These are phyloP conservation scores for Takifugu flavidus DNA, from an alignment of 2,113 vertebrate genomes.

Conservation along the genomic window DNA sequence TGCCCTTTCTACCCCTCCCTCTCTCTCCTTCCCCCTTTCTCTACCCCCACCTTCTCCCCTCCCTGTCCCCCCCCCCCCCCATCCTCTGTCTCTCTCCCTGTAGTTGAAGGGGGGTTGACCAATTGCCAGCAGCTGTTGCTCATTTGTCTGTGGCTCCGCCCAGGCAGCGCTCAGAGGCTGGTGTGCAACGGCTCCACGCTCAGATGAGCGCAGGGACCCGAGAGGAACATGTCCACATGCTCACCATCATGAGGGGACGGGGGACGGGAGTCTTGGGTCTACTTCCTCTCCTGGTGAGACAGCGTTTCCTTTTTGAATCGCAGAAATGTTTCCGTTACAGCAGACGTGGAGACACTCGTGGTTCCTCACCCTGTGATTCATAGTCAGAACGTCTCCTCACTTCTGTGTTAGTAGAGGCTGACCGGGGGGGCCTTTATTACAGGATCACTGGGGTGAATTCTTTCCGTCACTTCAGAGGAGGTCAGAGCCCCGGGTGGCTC, in stretches of 20 bases:
- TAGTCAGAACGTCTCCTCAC: background rate
- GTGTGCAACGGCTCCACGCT: no score
- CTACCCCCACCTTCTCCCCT: no score
- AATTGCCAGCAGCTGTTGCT: constrained; percentile 56
- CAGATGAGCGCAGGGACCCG: constrained; percentile 5
- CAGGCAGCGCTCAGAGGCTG: constrained; percentile 7
- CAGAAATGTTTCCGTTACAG: background rate
- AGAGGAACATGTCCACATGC: background rate
- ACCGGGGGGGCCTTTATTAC: constrained; percentile 10
- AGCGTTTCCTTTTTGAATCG: no score
- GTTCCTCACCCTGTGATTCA: constrained; percentile 9
- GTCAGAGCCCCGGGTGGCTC: background rate
- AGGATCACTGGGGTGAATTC: constrained; percentile 29
- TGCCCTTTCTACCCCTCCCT: no score
- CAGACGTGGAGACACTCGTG: background rate
- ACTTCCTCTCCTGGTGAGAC: constrained; percentile 25
- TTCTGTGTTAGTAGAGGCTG: constrained; percentile 16
- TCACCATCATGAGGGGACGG: background rate
- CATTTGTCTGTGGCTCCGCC: constrained; percentile 38
- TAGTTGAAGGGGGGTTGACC: constrained; percentile 32
- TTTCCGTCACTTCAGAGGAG: constrained; percentile 7
- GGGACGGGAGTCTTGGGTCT: no score
- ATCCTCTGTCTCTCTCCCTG: background rate
- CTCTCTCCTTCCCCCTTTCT: background rate
- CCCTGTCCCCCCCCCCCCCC: no score